phyloP scores from a whole-genome alignment of 92 coral and sea anemone species.

The Bergia sp. region DNA sequence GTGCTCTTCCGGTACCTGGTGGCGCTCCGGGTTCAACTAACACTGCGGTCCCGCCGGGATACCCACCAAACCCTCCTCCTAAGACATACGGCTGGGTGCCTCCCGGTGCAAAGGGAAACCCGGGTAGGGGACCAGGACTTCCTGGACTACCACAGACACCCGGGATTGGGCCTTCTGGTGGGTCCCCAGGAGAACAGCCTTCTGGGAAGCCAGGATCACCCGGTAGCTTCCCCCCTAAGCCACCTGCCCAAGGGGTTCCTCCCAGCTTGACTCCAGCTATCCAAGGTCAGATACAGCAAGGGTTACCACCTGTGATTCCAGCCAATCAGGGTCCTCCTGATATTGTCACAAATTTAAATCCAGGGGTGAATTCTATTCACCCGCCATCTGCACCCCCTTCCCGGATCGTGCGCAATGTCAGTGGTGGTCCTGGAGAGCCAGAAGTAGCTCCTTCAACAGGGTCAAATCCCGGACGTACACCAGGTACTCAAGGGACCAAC shows the following conservation, averaged over 20 bases:
- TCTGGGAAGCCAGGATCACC: neutral
- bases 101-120: neutral
- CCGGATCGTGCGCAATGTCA: slow-evolving; percentile 33
- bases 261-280: neutral
- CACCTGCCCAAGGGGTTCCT: slow-evolving; percentile 6
- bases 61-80: neutral
- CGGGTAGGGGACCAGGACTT: neutral
- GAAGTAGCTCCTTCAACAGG: slow-evolving; percentile 25
- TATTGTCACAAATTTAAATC: neutral
- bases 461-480: slow-evolving; percentile 23
- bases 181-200: slow-evolving; percentile 16
- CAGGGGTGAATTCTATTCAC: neutral
- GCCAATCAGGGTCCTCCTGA: neutral
- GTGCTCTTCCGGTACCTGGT: neutral
- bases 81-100: slow-evolving; percentile 19
- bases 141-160: slow-evolving; percentile 7
- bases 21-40: neutral
- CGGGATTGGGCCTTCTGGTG: neutral
- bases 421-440: slow-evolving; percentile 41
- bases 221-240: neutral
- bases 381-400: slow-evolving; percentile 25
- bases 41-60: neutral
- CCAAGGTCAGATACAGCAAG: neutral
- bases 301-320: neutral
- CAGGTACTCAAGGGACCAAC: neutral